A percentile compares a stretch with the other conserved stretches of the same genome.
These are phyloP conservation scores for Rotaria magnacalcarata DNA, from an alignment of 2,888 invertebrate genomes.

Conservation along the genomic window DNA sequence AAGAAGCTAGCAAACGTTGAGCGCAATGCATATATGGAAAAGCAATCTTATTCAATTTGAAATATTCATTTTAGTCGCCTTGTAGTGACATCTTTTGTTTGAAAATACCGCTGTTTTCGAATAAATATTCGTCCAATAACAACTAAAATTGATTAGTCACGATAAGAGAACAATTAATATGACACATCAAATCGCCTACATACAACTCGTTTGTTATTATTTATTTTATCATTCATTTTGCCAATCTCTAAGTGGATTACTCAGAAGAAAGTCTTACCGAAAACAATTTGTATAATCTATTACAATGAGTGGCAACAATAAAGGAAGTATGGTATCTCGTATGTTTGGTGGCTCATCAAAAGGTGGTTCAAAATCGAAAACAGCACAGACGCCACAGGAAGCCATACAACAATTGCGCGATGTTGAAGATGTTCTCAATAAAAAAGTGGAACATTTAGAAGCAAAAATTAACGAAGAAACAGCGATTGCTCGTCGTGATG, in stretches of 20 bases:
- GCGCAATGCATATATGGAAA: too few relatives aligned
- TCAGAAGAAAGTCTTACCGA: neutral
- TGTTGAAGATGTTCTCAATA: conserved; percentile 89
- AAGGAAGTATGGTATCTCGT: neutral
- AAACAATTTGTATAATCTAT: too few relatives aligned
- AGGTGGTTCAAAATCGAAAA: conserved; percentile 64
- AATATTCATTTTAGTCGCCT: too few relatives aligned
- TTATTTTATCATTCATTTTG: neutral
- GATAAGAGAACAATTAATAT: neutral
- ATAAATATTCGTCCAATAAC: neutral
- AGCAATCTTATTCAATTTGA: too few relatives aligned
- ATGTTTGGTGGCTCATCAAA: conserved; percentile 23
- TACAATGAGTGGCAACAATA: neutral
- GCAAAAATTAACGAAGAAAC: conserved; percentile 86
- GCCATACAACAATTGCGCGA: conserved; percentile 93
- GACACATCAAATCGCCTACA: too few relatives aligned
- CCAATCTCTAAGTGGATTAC: neutral
- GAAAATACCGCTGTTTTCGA: neutral
- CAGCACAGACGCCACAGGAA: conserved; percentile 82
- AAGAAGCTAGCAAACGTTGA: too few relatives aligned
- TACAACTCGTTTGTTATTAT: neutral
- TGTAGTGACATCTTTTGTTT: neutral
- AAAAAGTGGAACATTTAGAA: conserved; percentile 93
- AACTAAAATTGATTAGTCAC: neutral
- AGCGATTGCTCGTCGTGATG: conserved; percentile 80